Conservation (phyloP, 2,113 vertebrate genomes). For the Lagopus muta region DNA sequence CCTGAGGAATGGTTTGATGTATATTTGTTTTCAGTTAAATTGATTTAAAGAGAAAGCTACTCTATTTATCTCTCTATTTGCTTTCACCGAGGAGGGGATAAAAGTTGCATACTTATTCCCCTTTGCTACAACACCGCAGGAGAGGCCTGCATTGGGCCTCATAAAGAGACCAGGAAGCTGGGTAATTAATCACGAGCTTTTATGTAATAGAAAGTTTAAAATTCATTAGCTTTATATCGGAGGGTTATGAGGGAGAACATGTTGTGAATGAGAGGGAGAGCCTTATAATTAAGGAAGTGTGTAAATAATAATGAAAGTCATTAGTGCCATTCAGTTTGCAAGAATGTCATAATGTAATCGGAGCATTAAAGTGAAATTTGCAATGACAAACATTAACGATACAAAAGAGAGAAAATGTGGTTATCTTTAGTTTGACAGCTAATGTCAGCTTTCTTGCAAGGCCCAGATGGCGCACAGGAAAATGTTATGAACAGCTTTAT, state of each 20-base stretch:
- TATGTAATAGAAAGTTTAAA: constrained; percentile 77
- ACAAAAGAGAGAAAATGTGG: constrained; percentile 73
- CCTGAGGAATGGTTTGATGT: constrained; percentile 52
- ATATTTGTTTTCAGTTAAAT: constrained; percentile 74
- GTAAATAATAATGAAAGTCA: constrained; percentile 86
- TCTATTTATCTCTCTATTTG: constrained; percentile 53
- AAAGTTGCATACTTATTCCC: constrained; percentile 23
- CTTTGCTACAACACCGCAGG: constrained; percentile 20
- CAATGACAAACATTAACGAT: constrained; percentile 78
- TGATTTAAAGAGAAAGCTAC: constrained; percentile 48
- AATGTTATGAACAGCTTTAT: constrained; percentile 73
- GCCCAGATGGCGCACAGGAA: constrained; percentile 76
- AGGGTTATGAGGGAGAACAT: constrained; percentile 66
- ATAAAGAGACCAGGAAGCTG: constrained; percentile 52
- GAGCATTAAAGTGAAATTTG: constrained; percentile 81
- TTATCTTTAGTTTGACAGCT: constrained; percentile 78
- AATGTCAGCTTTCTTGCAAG: constrained; percentile 72
- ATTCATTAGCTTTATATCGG: constrained; percentile 77
- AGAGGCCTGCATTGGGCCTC: constrained; percentile 31
- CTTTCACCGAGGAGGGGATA: constrained; percentile 41
- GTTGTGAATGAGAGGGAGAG: constrained; percentile 75
- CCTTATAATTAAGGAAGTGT: constrained; percentile 82
- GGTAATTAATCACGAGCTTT: constrained; percentile 81
- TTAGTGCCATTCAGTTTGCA: constrained; percentile 80
- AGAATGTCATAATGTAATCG: constrained; percentile 83